Evolutionary conservation across 2,888 invertebrate genomes (phyloP).

Genomic region (Minunthozetes semirufus): DNA sequence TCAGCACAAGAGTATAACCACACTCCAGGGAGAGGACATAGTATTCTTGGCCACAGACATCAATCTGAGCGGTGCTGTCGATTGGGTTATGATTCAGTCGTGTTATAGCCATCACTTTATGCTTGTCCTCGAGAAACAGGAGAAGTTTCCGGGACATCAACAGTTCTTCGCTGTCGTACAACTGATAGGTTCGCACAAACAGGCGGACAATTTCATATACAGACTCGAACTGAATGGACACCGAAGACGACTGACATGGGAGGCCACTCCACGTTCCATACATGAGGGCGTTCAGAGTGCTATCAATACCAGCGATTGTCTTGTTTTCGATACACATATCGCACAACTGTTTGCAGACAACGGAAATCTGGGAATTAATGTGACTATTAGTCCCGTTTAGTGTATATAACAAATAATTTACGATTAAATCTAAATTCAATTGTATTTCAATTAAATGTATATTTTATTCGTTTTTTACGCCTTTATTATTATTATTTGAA

Average conservation of each 20-base stretch:
- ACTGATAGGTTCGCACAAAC: conserved; percentile 94
- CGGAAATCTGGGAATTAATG: conserved; percentile 98
- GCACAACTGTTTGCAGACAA: conserved; percentile 98
- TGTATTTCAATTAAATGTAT: not conserved
- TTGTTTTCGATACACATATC: conserved; percentile 96
- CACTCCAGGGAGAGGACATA: conserved; percentile 78
- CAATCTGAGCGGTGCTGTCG: conserved; percentile 96
- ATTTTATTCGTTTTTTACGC: too few species aligned
- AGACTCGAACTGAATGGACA: conserved; percentile 94
- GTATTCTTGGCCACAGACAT: conserved; percentile 99
- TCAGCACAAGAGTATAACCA: conserved; percentile 56
- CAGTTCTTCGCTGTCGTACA: conserved; percentile 98
- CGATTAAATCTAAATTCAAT: not conserved
- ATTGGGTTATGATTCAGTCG: conserved; percentile 99
- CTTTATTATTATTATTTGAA: too few species aligned
- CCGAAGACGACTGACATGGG: conserved; percentile 91
- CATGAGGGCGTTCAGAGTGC: conserved; percentile 98
- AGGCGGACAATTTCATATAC: conserved; percentile 98
- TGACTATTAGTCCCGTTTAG: conserved; percentile 70
- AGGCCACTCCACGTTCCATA: conserved; percentile 95
- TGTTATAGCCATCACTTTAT: conserved; percentile 98
- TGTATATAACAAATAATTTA: not conserved
- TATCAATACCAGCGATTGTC: conserved; percentile 94
- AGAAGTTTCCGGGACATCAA: conserved; percentile 92
- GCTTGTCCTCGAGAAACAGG: conserved; percentile 97